Evolutionary conservation across 2,113 vertebrate species (phyloP).

Genomic region (Hydrochoerus hydrochaeris): DNA sequence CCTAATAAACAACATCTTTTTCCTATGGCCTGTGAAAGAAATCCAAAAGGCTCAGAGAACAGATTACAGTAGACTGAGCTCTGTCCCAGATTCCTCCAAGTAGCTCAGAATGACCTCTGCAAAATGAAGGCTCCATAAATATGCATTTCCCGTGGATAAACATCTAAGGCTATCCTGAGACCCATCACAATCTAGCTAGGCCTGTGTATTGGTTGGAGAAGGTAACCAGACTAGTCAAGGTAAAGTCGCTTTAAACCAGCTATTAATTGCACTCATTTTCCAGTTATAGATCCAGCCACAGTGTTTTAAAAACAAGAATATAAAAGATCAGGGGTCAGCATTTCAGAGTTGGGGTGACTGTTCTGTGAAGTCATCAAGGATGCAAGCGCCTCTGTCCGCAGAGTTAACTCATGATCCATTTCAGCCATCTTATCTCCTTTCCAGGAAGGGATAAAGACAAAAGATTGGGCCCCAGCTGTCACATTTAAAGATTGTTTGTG

Average conservation of each 20-base stretch:
- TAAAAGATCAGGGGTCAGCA: background rate
- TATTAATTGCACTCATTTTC: background rate
- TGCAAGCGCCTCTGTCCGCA: background rate
- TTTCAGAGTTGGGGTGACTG: background rate
- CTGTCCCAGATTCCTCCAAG: background rate
- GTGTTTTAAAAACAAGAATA: background rate
- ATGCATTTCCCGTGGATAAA: background rate
- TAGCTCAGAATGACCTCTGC: background rate
- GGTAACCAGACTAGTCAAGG: background rate
- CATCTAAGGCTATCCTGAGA: background rate
- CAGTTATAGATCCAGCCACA: background rate
- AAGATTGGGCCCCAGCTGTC: background rate
- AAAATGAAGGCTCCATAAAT: background rate
- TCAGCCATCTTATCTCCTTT: background rate
- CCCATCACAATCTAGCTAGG: background rate
- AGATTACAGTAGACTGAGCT: background rate
- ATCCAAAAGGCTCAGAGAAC: background rate
- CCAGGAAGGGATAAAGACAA: background rate
- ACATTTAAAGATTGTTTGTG: background rate
- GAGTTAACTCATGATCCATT: background rate
- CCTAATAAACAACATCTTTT: background rate
- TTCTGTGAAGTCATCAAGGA: background rate
- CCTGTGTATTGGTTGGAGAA: background rate
- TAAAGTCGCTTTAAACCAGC: background rate
- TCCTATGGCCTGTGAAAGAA: background rate